A percentile compares a stretch with the other conserved stretches of the same genome.
Evolutionary conservation across 2,113 vertebrate species (phyloP).

Genomic region (Myrmecobius fasciatus): DNA sequence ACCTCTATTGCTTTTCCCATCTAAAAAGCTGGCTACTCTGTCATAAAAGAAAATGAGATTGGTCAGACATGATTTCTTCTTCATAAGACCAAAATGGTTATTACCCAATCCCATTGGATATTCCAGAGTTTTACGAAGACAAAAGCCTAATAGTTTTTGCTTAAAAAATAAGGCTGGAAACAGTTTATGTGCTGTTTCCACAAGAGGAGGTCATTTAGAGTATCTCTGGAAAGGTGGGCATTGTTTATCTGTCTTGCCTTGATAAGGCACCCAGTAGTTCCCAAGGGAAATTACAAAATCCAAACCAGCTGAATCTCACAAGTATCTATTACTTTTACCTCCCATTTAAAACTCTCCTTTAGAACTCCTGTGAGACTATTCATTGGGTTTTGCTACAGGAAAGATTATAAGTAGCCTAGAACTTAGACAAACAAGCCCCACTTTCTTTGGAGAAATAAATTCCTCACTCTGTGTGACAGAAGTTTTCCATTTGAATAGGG

Average conservation of each 20-base stretch:
- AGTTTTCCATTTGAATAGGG: conserved; percentile 33
- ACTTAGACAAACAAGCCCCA: conserved; percentile 6
- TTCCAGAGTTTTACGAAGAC: conserved; percentile 24
- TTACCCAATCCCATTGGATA: conserved; percentile 30
- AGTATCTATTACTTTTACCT: conserved; percentile 14
- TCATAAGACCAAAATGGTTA: conserved; percentile 32
- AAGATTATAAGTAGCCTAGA: conserved; percentile 30
- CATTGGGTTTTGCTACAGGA: conserved; percentile 10
- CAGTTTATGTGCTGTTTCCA: conserved; percentile 19
- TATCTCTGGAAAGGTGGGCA: neutral
- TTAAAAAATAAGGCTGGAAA: conserved; percentile 26
- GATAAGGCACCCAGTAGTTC: conserved; percentile 38
- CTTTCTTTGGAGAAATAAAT: neutral
- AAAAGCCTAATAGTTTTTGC: conserved; percentile 28
- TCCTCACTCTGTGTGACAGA: neutral
- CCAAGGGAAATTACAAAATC: conserved; percentile 51
- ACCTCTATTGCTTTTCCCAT: conserved; percentile 66
- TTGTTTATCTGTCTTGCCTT: conserved; percentile 8
- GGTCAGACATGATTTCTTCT: conserved; percentile 54
- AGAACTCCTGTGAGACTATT: conserved; percentile 30
- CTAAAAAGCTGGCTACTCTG: conserved; percentile 56
- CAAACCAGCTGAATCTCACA: neutral
- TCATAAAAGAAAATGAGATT: conserved; percentile 74
- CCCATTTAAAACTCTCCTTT: conserved; percentile 21
- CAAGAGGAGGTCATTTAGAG: neutral